phyloP scores from a whole-genome alignment of 2,113 vertebrate genomes.

The Astur gentilis region DNA sequence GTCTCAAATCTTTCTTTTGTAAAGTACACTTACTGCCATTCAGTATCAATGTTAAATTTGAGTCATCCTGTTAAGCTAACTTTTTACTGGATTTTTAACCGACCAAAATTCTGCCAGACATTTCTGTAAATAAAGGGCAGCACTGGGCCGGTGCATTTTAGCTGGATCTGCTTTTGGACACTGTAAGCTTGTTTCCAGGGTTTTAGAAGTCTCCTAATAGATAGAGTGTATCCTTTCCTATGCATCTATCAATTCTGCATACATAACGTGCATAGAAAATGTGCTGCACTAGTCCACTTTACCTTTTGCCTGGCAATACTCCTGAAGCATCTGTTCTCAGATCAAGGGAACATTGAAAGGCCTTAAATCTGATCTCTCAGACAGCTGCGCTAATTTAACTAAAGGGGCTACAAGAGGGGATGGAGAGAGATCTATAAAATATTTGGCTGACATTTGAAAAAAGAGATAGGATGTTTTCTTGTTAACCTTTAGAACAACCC shows the following conservation, averaged over 20 bases:
- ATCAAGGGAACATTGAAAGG: constrained; percentile 39
- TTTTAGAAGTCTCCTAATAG: neutral
- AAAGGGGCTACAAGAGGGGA: constrained; percentile 27
- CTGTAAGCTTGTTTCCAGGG: neutral
- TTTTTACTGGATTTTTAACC: neutral
- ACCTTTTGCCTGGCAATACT: constrained; percentile 50
- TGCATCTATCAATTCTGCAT: neutral
- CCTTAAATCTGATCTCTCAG: constrained; percentile 57
- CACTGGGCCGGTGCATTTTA: neutral
- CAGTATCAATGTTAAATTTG: neutral
- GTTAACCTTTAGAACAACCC: constrained; percentile 55
- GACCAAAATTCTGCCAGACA: neutral
- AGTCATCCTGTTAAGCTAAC: neutral
- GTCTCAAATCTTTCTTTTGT: neutral
- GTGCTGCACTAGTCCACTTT: neutral
- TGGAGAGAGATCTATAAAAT: constrained; percentile 58
- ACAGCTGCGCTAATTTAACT: constrained; percentile 64
- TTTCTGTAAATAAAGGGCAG: neutral
- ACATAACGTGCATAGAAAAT: constrained; percentile 15
- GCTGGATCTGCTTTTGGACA: neutral
- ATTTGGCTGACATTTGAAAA: constrained; percentile 66
- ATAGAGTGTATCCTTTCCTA: neutral
- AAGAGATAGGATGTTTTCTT: constrained; percentile 65
- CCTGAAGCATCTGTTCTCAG: constrained; percentile 39
- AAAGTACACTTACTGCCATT: neutral